Evolutionary conservation across 2,113 vertebrate species (phyloP).

Genomic region (Colinus virginianus): DNA sequence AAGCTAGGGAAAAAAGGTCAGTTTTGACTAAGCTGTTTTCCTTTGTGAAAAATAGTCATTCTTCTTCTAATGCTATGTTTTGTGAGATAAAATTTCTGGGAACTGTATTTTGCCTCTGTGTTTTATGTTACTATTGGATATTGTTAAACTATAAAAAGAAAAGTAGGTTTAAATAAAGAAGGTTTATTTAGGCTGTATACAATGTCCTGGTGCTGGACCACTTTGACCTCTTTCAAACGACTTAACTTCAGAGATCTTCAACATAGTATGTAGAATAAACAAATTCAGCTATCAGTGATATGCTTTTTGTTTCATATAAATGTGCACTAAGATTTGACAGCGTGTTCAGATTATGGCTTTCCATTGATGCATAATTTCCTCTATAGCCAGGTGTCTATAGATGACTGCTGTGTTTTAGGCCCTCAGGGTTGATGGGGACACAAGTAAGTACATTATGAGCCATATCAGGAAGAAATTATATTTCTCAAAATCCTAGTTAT

Average conservation of each 20-base stretch:
- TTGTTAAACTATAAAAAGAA: background rate
- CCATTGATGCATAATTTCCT: background rate
- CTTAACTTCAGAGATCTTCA: background rate
- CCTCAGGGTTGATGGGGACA: background rate
- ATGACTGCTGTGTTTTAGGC: background rate
- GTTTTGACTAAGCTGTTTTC: background rate
- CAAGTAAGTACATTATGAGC: background rate
- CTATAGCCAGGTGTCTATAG: background rate
- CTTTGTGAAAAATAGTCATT: background rate
- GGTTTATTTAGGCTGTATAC: background rate
- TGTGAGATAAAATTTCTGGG: background rate
- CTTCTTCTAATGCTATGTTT: background rate
- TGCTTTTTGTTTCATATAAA: background rate
- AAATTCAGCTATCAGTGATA: background rate
- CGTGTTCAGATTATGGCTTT: background rate
- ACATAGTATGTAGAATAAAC: background rate
- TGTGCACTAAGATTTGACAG: background rate
- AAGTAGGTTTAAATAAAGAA: background rate
- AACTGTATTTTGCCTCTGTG: background rate
- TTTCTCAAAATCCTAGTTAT: background rate
- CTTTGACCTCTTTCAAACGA: background rate
- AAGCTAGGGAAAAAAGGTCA: background rate
- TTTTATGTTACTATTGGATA: background rate
- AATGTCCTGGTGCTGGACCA: background rate
- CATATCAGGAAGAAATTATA: background rate